Base-by-base conservation (phyloP, 2,888 invertebrate species). In the Crematogaster levior region DNA sequence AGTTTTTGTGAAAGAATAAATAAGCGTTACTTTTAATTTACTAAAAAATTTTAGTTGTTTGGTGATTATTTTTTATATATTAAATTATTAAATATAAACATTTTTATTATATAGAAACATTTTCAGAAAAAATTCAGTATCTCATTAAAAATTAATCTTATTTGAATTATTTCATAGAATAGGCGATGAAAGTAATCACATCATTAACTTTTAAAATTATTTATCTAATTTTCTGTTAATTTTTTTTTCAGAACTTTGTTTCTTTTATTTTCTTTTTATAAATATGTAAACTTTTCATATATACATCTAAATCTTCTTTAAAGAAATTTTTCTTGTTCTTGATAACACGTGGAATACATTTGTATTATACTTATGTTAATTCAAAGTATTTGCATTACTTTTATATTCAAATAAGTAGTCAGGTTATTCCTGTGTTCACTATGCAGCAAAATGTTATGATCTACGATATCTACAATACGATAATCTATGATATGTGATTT, bases 151-250 rank as follows among this genome's bases (percentile, higher is more conserved):
- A 12, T 66, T 48, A 40, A 63, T 18, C 18, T 46, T 46, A 18
- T 6, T 18, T 27, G 37, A 72, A 56, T 37, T 6, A 21, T 34
- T 6, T 53, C 37, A 2, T 18, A 48, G 7, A 15, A 2, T 24
- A 37, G 24, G 12, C 21, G 24, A 63, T n/a, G 4, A 43, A 46
- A 40, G 34, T 34, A 24, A 10, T 34, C 18, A 37, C 18, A 65
- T 37, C 1, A 75, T 75, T 66, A 65, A 10, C n/a, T 58, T 51
- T 65, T 27, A 18, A 1, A 51, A 68, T 63, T n/a, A 34, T 51
- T 30, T 27, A 30, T 24, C 2, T 34, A 0, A 51, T 68, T 15
- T 66, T 40, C 1, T 15, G 18, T 1, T 27, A 5, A 30, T n/a
- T n/a, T 15, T 21, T 60, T 21, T 7, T 46, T 46, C 4, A 15